Percentiles rank a stretch among this genome's conserved stretches.
These are phyloP conservation scores for Ornithoptera alexandrae DNA, from an alignment of 2,888 invertebrate species.

Conservation along the genomic window DNA sequence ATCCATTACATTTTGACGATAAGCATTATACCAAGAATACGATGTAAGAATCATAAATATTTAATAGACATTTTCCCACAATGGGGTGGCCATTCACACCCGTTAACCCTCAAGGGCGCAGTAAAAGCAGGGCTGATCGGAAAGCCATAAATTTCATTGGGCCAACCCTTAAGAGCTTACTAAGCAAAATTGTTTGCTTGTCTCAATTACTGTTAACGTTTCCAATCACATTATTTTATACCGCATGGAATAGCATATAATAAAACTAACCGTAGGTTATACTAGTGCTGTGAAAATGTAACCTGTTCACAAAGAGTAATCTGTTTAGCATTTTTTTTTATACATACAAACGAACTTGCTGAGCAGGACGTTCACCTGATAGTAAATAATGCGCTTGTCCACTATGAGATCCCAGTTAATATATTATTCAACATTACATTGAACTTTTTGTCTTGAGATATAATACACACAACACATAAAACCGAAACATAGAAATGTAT, in stretches of 20 bases:
- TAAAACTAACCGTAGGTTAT: not conserved
- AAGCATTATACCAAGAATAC: conserved; percentile 38
- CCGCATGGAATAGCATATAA: conserved; percentile 2
- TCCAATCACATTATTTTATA: conserved; percentile 41
- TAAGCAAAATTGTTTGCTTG: conserved; percentile 65
- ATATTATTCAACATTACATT: too few relatives aligned
- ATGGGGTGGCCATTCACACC: conserved; percentile 76
- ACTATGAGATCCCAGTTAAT: too few relatives aligned
- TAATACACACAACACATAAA: too few relatives aligned
- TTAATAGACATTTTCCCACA: conserved; percentile 78
- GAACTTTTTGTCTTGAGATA: too few relatives aligned
- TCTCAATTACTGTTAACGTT: conserved; percentile 55
- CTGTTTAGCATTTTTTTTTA: too few relatives aligned
- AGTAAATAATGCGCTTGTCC: too few relatives aligned
- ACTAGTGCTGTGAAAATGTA: not conserved
- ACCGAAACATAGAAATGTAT: too few relatives aligned
- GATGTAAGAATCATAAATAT: conserved; percentile 72
- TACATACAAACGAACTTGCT: too few relatives aligned
- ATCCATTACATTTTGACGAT: conserved; percentile 53
- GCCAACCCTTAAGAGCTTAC: conserved; percentile 55
- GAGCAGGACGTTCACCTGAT: too few relatives aligned
- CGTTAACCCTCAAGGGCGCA: conserved; percentile 67
- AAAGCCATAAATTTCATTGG: conserved; percentile 64
- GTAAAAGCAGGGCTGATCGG: conserved; percentile 68
- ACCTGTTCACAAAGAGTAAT: too few relatives aligned